A percentile compares a stretch with the other conserved stretches of the same genome.
These are phyloP conservation scores for Oncopeltus fasciatus DNA, from an alignment of 1,140 invertebrate genomes.

Conservation along the genomic window DNA sequence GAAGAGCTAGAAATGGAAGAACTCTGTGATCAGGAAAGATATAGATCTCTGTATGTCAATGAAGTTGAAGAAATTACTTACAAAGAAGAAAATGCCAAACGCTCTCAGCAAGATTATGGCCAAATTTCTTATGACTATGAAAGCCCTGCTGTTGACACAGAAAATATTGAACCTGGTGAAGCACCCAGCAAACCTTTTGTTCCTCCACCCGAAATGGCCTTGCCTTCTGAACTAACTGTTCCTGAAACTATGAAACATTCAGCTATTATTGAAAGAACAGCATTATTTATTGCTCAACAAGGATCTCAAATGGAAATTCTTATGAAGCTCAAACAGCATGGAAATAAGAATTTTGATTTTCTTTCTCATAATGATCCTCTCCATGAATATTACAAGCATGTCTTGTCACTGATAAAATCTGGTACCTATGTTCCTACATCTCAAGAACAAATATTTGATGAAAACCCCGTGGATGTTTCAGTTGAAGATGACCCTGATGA, in stretches of 20 bases:
- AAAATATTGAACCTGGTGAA: conserved; percentile 32
- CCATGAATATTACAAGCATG: conserved; percentile 79
- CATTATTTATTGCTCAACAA: conserved; percentile 80
- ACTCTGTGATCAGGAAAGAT: conserved; percentile 80
- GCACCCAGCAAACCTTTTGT: conserved; percentile 55
- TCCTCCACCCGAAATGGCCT: conserved; percentile 48
- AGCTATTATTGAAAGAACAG: conserved; percentile 92
- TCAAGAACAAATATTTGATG: conserved; percentile 9
- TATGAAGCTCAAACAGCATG: conserved; percentile 89
- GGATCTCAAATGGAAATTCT: conserved; percentile 97
- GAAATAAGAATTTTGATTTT: conserved; percentile 88
- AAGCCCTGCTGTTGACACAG: conserved; percentile 28
- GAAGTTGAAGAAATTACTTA: conserved; percentile 66
- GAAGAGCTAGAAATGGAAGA: conserved; percentile 70
- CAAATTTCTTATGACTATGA: conserved; percentile 70
- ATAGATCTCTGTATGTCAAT: conserved; percentile 71
- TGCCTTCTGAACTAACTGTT: conserved; percentile 59
- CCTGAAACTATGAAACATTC: conserved; percentile 84
- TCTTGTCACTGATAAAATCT: conserved; percentile 65
- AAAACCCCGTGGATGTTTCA: conserved; percentile 5
- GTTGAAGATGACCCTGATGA: conserved; percentile 27
- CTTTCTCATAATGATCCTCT: conserved; percentile 70
- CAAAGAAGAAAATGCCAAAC: conserved; percentile 17
- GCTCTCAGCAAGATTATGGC: conserved; percentile 40
- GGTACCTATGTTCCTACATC: conserved; percentile 44